These are phyloP conservation scores for Musca vetustissima DNA, from an alignment of 1,140 invertebrate species.

Conservation along the genomic window DNA sequence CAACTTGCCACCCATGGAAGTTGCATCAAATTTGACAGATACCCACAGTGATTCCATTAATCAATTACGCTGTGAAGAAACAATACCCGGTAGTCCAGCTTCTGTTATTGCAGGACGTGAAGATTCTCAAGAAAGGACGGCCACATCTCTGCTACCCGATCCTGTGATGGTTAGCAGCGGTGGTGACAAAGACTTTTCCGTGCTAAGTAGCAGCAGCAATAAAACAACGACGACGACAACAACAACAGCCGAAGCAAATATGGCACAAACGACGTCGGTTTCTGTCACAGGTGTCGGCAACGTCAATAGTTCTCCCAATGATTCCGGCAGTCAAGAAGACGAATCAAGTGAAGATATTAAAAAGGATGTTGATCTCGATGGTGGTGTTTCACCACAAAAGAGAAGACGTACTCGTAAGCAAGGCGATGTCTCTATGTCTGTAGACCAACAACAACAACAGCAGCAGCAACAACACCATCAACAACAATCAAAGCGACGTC, in stretches of 20 bases:
- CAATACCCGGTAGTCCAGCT: constrained; percentile 83
- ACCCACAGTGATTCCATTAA: constrained; percentile 56
- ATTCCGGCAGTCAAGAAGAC: constrained; percentile 47
- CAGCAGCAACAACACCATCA: constrained; percentile 7
- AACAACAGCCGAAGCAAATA: background rate
- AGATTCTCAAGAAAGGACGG: constrained; percentile 44
- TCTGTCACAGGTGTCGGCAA: background rate
- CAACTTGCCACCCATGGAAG: background rate
- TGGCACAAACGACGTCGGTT: background rate
- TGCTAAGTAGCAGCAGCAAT: background rate
- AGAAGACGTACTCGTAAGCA: constrained; percentile 59
- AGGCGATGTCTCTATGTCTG: constrained; percentile 41
- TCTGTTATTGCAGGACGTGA: constrained; percentile 60
- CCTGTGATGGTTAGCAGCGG: background rate
- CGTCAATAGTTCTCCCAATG: constrained; percentile 47
- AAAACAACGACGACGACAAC: background rate
- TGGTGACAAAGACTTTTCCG: constrained; percentile 1
- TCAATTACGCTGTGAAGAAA: constrained; percentile 82
- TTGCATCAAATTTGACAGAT: constrained; percentile 12
- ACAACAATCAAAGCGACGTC: constrained; percentile 37
- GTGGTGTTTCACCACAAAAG: constrained; percentile 54
- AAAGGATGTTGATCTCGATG: constrained; percentile 38
- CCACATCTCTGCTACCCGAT: background rate
- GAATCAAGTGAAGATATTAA: constrained; percentile 48
- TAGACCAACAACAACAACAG: background rate